phyloP scores from a whole-genome alignment of 1,140 invertebrate species.

The Neodiprion lecontei region DNA sequence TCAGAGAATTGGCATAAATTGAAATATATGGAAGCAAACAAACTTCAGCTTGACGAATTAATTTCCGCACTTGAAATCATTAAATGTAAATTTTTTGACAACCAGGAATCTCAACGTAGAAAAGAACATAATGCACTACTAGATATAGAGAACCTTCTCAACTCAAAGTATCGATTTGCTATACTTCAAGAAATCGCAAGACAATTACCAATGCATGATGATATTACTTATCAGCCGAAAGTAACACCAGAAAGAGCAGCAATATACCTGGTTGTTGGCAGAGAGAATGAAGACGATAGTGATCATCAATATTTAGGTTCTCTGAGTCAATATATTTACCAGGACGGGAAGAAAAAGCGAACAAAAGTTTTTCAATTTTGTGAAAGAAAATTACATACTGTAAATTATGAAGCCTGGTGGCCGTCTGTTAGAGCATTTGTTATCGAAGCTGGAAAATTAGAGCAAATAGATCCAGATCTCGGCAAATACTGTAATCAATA shows the following conservation, averaged over 20 bases:
- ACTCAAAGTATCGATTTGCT: slow-evolving; percentile 16
- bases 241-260: background rate
- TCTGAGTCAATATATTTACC: background rate
- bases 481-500: background rate
- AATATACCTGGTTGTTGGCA: background rate
- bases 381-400: background rate
- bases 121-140: background rate
- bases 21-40: too few relatives aligned
- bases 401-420: background rate
- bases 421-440: background rate
- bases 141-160: slow-evolving; percentile 15
- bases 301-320: background rate
- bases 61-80: background rate
- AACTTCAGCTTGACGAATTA: too few relatives aligned
- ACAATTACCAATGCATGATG: background rate
- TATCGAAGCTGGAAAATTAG: background rate
- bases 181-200: slow-evolving; percentile 17
- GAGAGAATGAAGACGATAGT: background rate
- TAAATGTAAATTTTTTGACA: too few relatives aligned
- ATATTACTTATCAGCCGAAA: background rate
- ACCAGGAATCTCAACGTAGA: background rate
- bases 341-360: background rate
- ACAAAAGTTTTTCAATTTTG: background rate
- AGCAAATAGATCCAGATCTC: background rate
- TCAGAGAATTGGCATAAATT: background rate